Conservation (phyloP, 2,888 invertebrate genomes). For the Melieria omissa region DNA sequence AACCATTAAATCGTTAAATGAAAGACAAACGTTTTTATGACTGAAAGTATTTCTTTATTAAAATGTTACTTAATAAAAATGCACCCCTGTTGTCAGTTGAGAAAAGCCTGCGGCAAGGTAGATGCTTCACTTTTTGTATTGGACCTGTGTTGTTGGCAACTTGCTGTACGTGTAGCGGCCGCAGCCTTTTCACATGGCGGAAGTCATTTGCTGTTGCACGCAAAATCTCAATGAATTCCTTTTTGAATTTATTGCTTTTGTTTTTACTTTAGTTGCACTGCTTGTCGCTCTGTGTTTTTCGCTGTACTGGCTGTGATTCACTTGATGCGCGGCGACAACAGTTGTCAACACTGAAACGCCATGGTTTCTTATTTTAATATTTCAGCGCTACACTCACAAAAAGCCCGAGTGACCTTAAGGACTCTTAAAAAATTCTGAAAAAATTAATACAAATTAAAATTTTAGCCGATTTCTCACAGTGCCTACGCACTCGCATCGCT, state of each 20-base stretch:
- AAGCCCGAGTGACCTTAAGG: background rate
- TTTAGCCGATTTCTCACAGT: slow-evolving; percentile 6
- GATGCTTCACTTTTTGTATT: no score
- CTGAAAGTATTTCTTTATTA: no score
- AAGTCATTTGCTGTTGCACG: background rate
- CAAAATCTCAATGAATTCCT: slow-evolving; percentile 6
- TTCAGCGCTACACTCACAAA: slow-evolving; percentile 5
- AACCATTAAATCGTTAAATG: no score
- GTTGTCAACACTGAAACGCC: slow-evolving; percentile 20
- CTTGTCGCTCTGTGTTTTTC: background rate
- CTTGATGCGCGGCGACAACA: slow-evolving; percentile 27
- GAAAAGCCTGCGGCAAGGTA: no score
- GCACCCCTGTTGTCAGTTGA: no score
- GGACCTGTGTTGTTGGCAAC: no score
- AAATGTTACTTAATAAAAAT: no score
- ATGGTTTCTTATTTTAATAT: background rate
- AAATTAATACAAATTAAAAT: background rate
- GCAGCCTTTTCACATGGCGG: background rate
- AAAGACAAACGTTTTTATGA: no score
- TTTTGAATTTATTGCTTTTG: background rate
- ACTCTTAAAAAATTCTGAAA: background rate
- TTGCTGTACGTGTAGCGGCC: no score
- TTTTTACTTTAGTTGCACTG: background rate
- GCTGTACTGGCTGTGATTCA: slow-evolving; percentile 26
- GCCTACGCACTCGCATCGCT: background rate